phyloP scores from a whole-genome alignment of 2,888 invertebrate species.

The Nomada fabriciana region DNA sequence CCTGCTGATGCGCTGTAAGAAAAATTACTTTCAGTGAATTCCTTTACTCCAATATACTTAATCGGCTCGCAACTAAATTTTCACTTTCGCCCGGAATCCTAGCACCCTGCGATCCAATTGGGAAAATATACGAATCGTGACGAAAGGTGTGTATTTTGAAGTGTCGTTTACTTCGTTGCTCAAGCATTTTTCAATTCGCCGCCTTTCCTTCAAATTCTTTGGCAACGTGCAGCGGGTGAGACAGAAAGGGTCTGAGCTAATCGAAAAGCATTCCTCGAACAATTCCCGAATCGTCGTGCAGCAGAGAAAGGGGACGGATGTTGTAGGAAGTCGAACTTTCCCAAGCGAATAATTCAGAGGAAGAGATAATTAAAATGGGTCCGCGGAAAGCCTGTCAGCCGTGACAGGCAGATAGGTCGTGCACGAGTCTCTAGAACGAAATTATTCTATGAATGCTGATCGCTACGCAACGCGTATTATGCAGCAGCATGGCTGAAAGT shows the following conservation, averaged over 20 bases:
- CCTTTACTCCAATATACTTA: too few species aligned
- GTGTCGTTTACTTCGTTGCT: background rate
- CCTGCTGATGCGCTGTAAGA: too few species aligned
- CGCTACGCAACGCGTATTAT: constrained; percentile 77
- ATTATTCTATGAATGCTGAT: constrained; percentile 83
- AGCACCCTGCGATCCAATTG: too few species aligned
- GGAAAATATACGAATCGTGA: too few species aligned
- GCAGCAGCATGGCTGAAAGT: constrained; percentile 77
- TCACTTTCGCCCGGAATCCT: too few species aligned
- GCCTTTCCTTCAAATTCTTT: background rate
- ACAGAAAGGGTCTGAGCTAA: constrained; percentile 7
- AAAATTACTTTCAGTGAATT: too few species aligned
- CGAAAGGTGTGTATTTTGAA: background rate
- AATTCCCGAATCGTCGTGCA: constrained; percentile 14
- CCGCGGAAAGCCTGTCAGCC: constrained; percentile 76
- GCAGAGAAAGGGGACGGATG: constrained; percentile 3
- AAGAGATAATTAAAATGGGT: constrained; percentile 78
- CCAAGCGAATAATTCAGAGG: constrained; percentile 75
- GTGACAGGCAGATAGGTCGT: constrained; percentile 77
- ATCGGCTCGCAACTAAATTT: too few species aligned
- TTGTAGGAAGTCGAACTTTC: constrained; percentile 60
- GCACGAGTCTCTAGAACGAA: constrained; percentile 73
- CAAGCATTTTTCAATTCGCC: background rate
- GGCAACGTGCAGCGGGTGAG: background rate
- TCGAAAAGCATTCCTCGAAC: constrained; percentile 36